Conservation (phyloP, 2,113 vertebrate species). For the Coracopsis vasa region DNA sequence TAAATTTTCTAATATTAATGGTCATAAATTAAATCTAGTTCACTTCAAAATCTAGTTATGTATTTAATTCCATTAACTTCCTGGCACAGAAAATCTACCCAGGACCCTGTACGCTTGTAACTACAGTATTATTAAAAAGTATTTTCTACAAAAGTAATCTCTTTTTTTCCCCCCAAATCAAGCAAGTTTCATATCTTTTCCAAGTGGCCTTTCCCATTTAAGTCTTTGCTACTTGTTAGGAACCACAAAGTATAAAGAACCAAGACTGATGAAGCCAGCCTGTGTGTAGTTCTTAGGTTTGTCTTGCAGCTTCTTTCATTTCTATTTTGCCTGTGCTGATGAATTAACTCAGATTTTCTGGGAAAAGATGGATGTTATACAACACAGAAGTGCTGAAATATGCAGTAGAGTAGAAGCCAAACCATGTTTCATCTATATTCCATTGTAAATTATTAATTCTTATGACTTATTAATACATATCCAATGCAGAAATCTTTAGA, state of each 20-base stretch:
- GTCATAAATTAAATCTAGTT: slow-evolving; percentile 39
- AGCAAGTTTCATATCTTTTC: background rate
- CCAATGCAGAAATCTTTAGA: background rate
- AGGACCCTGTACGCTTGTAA: background rate
- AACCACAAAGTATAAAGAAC: background rate
- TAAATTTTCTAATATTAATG: slow-evolving; percentile 43
- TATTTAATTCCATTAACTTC: slow-evolving; percentile 41
- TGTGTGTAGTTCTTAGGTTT: background rate
- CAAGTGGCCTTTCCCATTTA: background rate
- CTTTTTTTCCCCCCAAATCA: background rate
- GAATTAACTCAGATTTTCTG: background rate
- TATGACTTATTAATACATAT: background rate
- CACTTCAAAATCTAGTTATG: slow-evolving; percentile 3
- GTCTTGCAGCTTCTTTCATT: background rate
- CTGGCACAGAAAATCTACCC: background rate
- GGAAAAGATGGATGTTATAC: background rate
- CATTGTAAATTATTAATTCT: slow-evolving; percentile 45
- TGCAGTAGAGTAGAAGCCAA: background rate
- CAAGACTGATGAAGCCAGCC: background rate
- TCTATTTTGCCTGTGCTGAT: background rate
- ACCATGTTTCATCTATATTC: background rate
- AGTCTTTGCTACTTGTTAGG: background rate
- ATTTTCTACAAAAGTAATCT: background rate
- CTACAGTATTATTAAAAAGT: background rate
- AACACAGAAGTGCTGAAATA: background rate